Evolutionary conservation across 1,140 invertebrate genomes (phyloP).

Genomic region (Probaryconus sp.): DNA sequence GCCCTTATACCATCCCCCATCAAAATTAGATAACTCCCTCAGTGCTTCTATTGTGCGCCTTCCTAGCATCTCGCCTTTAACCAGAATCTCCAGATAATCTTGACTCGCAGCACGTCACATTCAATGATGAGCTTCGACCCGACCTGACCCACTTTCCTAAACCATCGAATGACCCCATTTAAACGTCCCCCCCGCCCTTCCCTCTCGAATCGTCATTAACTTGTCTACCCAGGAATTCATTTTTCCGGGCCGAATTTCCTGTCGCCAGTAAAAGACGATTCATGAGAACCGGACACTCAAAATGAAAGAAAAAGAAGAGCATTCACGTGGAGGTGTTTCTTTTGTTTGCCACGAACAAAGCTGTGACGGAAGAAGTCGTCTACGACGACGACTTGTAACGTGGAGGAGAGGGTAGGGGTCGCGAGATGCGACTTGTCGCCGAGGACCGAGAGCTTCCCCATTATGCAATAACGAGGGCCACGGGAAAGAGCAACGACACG

Average conservation of each 20-base stretch:
- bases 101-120: conserved; percentile 20
- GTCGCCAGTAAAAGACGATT: conserved; percentile 8
- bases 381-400: conserved; percentile 48
- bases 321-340: conserved; percentile 37
- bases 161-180: conserved; percentile 4
- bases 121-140: conserved; percentile 20
- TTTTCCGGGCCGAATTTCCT: conserved; percentile 30
- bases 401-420: conserved; percentile 13
- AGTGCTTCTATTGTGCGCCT: conserved; percentile 24
- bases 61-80: conserved; percentile 38
- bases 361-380: conserved; percentile 52
- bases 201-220: conserved; percentile 6
- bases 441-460: conserved; percentile 45
- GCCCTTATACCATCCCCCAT: not conserved
- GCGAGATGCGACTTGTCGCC: conserved; percentile 29
- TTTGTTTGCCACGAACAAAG: conserved; percentile 57
- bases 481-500: conserved; percentile 37
- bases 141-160: conserved; percentile 21
- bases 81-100: conserved; percentile 39
- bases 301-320: conserved; percentile 1
- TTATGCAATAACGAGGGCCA: conserved; percentile 36
- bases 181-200: too few species aligned
- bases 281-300: not conserved
- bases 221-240: conserved; percentile 14
- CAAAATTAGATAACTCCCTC: conserved; percentile 27